These are phyloP conservation scores for Fragum whitleyi DNA, from an alignment of 2,888 invertebrate species.

Conservation along the genomic window DNA sequence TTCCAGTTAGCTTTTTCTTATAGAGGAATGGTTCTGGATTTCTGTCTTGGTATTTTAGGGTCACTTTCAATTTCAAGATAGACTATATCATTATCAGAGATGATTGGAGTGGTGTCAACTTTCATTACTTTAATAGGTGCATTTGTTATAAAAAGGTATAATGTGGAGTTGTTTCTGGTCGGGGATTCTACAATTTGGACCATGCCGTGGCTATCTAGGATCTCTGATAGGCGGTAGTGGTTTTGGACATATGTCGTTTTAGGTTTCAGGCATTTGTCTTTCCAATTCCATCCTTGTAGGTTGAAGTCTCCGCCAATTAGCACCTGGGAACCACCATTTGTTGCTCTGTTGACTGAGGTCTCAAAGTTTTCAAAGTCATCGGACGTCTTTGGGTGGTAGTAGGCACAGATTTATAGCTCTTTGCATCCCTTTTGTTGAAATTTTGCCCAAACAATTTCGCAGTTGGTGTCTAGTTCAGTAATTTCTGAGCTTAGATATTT, in stretches of 20 bases:
- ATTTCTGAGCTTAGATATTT: neutral
- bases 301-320: slow-evolving; percentile 20
- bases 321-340: neutral
- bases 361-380: neutral
- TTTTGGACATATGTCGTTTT: slow-evolving; percentile 25
- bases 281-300: slow-evolving; percentile 18
- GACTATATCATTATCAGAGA: slow-evolving; percentile 52
- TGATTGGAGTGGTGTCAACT: slow-evolving; percentile 48
- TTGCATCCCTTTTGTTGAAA: neutral
- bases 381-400: slow-evolving; percentile 12
- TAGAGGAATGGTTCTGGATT: slow-evolving; percentile 35
- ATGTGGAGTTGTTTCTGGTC: slow-evolving; percentile 46
- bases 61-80: slow-evolving; percentile 23
- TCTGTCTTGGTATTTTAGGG: slow-evolving; percentile 19
- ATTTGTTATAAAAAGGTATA: slow-evolving; percentile 60
- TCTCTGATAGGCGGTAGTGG: no score
- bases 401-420: neutral
- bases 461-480: slow-evolving; percentile 16
- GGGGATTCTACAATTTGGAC: slow-evolving; percentile 49
- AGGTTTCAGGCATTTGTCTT: neutral
- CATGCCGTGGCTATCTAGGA: slow-evolving; percentile 53
- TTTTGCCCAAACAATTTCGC: neutral
- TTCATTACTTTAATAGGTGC: slow-evolving; percentile 31
- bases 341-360: neutral
- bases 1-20: slow-evolving; percentile 58